Conservation (phyloP, 2,113 vertebrate genomes). For the Campylomormyrus tamandua region DNA sequence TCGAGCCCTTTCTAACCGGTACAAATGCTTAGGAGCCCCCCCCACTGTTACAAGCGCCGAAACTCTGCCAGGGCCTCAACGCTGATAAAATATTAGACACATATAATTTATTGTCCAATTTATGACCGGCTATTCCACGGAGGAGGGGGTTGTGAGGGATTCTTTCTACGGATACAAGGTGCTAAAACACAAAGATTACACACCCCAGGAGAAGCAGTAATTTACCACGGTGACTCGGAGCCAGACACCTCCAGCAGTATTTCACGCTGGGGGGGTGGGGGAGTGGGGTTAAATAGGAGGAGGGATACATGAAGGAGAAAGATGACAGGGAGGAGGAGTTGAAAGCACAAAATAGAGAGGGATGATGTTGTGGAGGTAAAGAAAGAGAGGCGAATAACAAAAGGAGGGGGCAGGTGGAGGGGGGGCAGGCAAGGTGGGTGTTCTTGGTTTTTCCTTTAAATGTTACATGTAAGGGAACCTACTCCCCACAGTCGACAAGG, state of each 20-base stretch:
- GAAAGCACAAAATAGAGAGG: background rate
- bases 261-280: conserved; percentile 40
- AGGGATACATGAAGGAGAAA: background rate
- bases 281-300: conserved; percentile 19
- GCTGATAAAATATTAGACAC: conserved; percentile 53
- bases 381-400: conserved; percentile 40
- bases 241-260: conserved; percentile 48
- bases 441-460: background rate
- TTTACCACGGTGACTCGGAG: conserved; percentile 53
- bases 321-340: background rate
- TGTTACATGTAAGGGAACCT: background rate
- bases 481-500: background rate
- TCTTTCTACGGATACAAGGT: conserved; percentile 52
- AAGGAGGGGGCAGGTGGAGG: background rate
- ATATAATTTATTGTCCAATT: conserved; percentile 52
- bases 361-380: background rate
- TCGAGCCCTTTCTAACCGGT: background rate
- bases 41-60: conserved; percentile 31
- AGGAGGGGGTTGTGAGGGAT: conserved; percentile 54
- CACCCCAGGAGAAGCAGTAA: conserved; percentile 56
- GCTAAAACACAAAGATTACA: conserved; percentile 58
- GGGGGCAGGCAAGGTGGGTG: background rate
- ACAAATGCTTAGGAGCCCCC: background rate
- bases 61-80: conserved; percentile 29
- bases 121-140: conserved; percentile 54